A percentile compares a stretch with the other conserved stretches of the same genome.
phyloP scores from a whole-genome alignment of 64 coral and sea anemone genomes.

The Pocillopora verrucosa region DNA sequence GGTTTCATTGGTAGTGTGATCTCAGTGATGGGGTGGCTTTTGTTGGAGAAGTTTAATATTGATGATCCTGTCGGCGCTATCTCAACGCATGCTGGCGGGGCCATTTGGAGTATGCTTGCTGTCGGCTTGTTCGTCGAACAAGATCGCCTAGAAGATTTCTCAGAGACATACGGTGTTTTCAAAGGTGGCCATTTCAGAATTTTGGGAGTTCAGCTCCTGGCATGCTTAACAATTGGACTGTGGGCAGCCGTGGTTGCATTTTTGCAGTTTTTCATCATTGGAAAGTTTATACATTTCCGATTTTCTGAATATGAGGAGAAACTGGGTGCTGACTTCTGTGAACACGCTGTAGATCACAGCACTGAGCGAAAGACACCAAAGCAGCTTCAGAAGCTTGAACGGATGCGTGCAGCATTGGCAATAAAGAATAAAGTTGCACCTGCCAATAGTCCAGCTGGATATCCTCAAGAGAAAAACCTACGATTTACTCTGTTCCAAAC shows the following conservation, averaged over 20 bases:
- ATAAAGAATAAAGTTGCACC: constrained; percentile 8
- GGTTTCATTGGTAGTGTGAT: constrained; percentile 70
- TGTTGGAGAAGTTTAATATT: constrained; percentile 66
- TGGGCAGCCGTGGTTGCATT: constrained; percentile 62
- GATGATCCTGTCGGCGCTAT: constrained; percentile 83
- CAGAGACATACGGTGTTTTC: constrained; percentile 70
- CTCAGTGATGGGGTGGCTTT: constrained; percentile 63
- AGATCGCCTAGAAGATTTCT: constrained; percentile 67
- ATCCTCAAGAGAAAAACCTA: background rate
- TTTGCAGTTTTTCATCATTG: constrained; percentile 62
- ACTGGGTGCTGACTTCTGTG: constrained; percentile 63
- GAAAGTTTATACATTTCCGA: constrained; percentile 63
- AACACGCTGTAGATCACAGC: constrained; percentile 61
- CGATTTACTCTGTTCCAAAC: background rate
- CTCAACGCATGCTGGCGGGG: constrained; percentile 60
- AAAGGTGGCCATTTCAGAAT: constrained; percentile 68
- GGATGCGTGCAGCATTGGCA: background rate
- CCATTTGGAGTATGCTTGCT: constrained; percentile 84
- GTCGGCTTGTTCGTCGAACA: constrained; percentile 81
- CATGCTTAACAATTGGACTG: constrained; percentile 46
- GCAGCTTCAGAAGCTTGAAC: constrained; percentile 6
- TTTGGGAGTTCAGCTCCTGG: constrained; percentile 71
- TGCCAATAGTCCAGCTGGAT: background rate
- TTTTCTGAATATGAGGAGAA: constrained; percentile 62
- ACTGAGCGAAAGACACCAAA: constrained; percentile 22